phyloP scores from a whole-genome alignment of 2,113 vertebrate genomes.

The Deroptyus accipitrinus region DNA sequence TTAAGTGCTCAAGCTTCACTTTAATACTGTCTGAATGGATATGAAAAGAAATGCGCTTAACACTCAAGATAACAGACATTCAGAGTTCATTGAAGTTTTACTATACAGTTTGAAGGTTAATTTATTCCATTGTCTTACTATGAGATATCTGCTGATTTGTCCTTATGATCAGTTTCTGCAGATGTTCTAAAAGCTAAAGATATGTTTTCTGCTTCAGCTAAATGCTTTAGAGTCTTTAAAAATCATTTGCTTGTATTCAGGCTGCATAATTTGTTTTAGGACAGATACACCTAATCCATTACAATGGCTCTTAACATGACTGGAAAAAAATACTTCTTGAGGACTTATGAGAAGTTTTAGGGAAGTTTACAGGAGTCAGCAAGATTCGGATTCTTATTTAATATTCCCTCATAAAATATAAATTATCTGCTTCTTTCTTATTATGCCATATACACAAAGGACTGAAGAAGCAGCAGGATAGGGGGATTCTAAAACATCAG shows the following conservation, averaged over 20 bases:
- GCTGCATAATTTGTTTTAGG: background rate
- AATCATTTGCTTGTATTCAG: background rate
- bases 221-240: background rate
- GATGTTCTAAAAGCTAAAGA: background rate
- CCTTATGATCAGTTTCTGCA: background rate
- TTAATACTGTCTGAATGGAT: background rate
- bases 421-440: background rate
- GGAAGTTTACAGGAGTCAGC: background rate
- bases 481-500: background rate
- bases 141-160: background rate
- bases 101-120: background rate
- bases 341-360: background rate
- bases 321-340: background rate
- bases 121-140: background rate
- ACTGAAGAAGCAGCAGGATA: background rate
- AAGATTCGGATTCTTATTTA: background rate
- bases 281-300: background rate
- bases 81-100: background rate
- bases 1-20: background rate
- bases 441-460: background rate
- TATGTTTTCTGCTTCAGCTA: background rate
- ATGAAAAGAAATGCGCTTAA: background rate
- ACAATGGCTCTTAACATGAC: background rate
- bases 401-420: conserved; percentile 4
- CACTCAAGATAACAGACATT: background rate